Conservation (phyloP, 2,113 vertebrate genomes). For the Lophura nycthemera region DNA sequence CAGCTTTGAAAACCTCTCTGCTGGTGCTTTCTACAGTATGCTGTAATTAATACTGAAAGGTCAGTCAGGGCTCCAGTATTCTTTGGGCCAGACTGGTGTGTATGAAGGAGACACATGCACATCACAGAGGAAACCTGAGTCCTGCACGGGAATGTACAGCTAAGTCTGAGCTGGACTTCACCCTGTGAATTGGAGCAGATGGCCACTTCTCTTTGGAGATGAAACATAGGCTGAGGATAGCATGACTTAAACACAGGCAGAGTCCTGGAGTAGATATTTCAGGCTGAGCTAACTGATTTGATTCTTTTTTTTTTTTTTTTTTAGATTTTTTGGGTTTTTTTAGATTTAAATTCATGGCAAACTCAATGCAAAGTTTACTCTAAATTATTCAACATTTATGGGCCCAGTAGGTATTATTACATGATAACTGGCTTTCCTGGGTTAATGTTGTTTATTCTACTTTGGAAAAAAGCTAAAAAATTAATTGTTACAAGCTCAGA, state of each 20-base stretch:
- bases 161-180: background rate
- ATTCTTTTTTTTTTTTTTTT: background rate
- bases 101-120: conserved; percentile 50
- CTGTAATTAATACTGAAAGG: conserved; percentile 59
- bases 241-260: background rate
- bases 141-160: conserved; percentile 7
- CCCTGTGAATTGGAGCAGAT: conserved; percentile 20
- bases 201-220: background rate
- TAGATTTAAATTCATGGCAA: background rate
- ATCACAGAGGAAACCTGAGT: conserved; percentile 46
- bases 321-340: background rate
- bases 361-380: conserved; percentile 3
- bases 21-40: conserved; percentile 31
- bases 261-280: conserved; percentile 5
- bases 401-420: conserved; percentile 31
- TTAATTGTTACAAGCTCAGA: conserved; percentile 58
- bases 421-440: conserved; percentile 29
- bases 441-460: conserved; percentile 39
- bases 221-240: background rate
- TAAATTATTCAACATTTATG: conserved; percentile 50
- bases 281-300: conserved; percentile 21
- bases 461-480: conserved; percentile 52
- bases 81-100: conserved; percentile 28
- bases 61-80: conserved; percentile 47
- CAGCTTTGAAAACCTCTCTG: conserved; percentile 21